Conservation (phyloP, 1,140 invertebrate genomes). For the Steinernema khuongi region DNA sequence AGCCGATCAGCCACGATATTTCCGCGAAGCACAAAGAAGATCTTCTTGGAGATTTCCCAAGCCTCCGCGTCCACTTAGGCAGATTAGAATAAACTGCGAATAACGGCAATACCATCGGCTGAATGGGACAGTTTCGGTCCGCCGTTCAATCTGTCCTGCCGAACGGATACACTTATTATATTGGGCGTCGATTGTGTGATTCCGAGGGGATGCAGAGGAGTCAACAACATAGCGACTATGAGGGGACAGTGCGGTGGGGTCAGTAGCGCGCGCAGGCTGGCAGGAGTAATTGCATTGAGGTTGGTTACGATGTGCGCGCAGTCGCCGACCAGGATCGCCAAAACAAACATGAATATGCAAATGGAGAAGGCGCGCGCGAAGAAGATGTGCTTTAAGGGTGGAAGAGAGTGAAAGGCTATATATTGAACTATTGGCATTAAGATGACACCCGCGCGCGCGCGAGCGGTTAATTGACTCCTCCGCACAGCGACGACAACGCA, state of each 20-base stretch:
- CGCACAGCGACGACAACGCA: background rate
- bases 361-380: background rate
- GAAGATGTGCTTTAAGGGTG: background rate
- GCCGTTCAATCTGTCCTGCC: background rate
- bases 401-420: background rate
- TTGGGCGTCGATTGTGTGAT: background rate
- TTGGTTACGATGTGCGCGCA: background rate
- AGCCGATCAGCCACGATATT: background rate
- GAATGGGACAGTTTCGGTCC: background rate
- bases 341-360: slow-evolving; percentile 17
- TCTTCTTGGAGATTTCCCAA: too few relatives aligned
- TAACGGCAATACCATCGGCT: background rate
- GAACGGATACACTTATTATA: slow-evolving; percentile 15
- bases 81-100: background rate
- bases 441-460: background rate
- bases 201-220: background rate
- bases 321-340: background rate
- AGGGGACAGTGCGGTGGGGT: background rate
- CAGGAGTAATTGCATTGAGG: slow-evolving; percentile 13
- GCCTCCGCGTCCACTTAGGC: background rate
- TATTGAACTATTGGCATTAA: slow-evolving; percentile 1
- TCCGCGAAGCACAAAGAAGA: background rate
- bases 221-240: background rate
- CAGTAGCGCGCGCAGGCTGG: background rate
- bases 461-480: background rate